phyloP scores from a whole-genome alignment of 2,113 vertebrate genomes.

The Perca schrenkii region DNA sequence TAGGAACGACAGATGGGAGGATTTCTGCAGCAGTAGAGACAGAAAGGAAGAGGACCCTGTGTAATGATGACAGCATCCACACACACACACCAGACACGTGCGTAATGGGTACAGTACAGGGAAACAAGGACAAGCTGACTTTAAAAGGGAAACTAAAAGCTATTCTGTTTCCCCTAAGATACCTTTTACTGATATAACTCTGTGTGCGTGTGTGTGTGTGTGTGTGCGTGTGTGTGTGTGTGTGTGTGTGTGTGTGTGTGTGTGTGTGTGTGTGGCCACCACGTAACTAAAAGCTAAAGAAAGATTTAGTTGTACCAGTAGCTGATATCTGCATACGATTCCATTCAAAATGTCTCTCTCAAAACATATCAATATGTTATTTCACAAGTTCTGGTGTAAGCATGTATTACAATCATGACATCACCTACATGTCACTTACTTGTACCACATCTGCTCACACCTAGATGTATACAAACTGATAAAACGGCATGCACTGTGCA shows the following conservation, averaged over 20 bases:
- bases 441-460: neutral
- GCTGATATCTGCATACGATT: neutral
- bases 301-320: neutral
- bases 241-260: slow-evolving; percentile 4
- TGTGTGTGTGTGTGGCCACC: neutral
- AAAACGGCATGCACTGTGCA: neutral
- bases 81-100: slow-evolving; percentile 12
- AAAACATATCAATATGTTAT: neutral
- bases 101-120: slow-evolving; percentile 33
- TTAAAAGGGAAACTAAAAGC: slow-evolving; percentile 49
- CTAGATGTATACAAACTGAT: neutral
- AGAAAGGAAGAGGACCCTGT: slow-evolving; percentile 54
- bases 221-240: neutral
- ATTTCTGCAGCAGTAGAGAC: slow-evolving; percentile 68
- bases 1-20: slow-evolving; percentile 77
- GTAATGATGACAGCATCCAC: slow-evolving; percentile 56
- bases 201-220: neutral
- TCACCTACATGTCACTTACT: neutral
- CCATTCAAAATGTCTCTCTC: neutral
- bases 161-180: slow-evolving; percentile 34
- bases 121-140: slow-evolving; percentile 54
- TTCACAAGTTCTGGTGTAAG: neutral
- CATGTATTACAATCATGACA: neutral
- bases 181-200: slow-evolving; percentile 5
- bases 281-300: neutral